These are phyloP conservation scores for Artibeus jamaicensis DNA, from an alignment of 2,797 vertebrate species.

Conservation along the genomic window DNA sequence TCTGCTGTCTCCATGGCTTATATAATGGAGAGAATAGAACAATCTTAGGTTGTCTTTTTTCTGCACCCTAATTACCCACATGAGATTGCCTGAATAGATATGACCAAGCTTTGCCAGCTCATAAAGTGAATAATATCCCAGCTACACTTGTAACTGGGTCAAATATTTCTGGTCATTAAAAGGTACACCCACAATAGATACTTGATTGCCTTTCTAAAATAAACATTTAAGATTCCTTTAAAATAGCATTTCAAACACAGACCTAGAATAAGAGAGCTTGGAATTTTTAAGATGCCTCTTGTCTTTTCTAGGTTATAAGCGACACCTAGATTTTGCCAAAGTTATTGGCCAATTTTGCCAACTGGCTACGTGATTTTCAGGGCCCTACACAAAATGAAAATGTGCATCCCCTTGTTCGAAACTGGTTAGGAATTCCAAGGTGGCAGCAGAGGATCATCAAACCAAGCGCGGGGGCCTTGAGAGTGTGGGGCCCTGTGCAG, in stretches of 20 bases:
- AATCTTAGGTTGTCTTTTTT: background rate
- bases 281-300: background rate
- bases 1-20: background rate
- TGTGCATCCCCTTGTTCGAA: background rate
- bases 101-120: background rate
- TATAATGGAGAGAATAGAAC: background rate
- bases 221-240: background rate
- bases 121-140: background rate
- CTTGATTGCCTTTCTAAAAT: background rate
- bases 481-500: no score
- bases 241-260: constrained; percentile 3
- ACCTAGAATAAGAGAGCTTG: background rate
- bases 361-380: background rate
- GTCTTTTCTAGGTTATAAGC: background rate
- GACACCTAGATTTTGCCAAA: background rate
- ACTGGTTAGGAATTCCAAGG: background rate
- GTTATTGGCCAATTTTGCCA: background rate
- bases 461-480: background rate
- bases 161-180: background rate
- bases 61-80: background rate
- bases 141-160: background rate
- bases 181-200: background rate
- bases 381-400: background rate
- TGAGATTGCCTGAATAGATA: background rate
- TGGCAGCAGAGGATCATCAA: background rate